Conservation (phyloP, 2,797 vertebrate species). For the Acanthornis magna region DNA sequence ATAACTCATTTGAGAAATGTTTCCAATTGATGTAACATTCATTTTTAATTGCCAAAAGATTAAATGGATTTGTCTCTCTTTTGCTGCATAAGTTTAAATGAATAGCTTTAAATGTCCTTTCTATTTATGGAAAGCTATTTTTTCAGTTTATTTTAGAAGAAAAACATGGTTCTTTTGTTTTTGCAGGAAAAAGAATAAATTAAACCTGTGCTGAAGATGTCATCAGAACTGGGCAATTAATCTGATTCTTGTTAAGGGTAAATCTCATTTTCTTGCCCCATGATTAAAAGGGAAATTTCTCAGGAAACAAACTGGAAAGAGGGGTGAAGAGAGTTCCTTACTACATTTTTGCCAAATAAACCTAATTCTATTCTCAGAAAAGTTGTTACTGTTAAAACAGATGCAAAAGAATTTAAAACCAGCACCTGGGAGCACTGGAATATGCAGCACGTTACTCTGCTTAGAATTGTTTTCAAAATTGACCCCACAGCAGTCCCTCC, state of each 20-base stretch:
- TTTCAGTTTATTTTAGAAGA: neutral
- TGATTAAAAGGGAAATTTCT: neutral
- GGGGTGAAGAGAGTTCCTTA: neutral
- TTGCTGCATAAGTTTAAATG: neutral
- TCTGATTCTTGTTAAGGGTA: neutral
- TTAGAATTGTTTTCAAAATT: neutral
- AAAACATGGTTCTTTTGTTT: neutral
- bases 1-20: constrained; percentile 34
- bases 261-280: neutral
- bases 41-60: constrained; percentile 55
- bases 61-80: neutral
- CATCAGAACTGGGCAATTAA: neutral
- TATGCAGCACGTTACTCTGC: neutral
- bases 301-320: neutral
- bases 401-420: neutral
- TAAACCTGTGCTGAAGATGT: neutral
- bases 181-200: neutral
- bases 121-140: neutral
- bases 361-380: neutral
- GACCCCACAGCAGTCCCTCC: neutral
- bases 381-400: neutral
- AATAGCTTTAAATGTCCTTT: neutral
- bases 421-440: neutral
- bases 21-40: constrained; percentile 38
- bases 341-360: neutral